Evolutionary conservation across 2,888 invertebrate species (phyloP), one percentile per base, ranked within the genome.

Genomic region (Linhomoeus sp.): DNA sequence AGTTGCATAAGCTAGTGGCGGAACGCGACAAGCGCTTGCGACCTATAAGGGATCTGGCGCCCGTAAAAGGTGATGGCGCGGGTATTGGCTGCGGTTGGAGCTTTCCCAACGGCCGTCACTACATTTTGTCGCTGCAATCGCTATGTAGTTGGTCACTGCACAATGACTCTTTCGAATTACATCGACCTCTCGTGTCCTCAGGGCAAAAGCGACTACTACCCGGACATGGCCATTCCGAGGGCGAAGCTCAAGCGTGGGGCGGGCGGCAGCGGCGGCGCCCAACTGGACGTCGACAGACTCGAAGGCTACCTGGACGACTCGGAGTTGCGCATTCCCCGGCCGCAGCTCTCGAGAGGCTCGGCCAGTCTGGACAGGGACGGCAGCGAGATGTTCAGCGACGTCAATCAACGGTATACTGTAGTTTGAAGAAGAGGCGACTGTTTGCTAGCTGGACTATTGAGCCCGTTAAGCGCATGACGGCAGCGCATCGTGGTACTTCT

Each of bases 221-320:
- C 58, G 2, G 59, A 60, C 37, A 48, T 60, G 40, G 60, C 59
- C 24, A 63, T 63, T 47, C 63, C 63, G 14, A 54, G 63, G 26
- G 61, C 63, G 2, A 63, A 64, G 45, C 56, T 64, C 23, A 7
- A 17, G 3, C 3, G 23, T 23, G 39, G 20, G 5, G 26, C 25
- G 14, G 43, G 9, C n/a, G 41, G 19, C 3, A 23, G 33, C 24
- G 17, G 41, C 33, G 17, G 20, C 33, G 41, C 24, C 5, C 41
- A 46, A 15, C 42, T 46, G 33, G 46, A 46, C 23, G 20, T 19
- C 19, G 43, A 14, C 36, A 42, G 25, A 25, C 38, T 26, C 51
- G 58, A 59, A 23, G 50, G 50, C 26, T 60, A 61, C 43, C 49
- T 61, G 26, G 55, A 57, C 26, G 56, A 59, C 2, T 50, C 51